These are phyloP conservation scores for Xylocampa areola DNA, from an alignment of 2,888 invertebrate genomes.

Conservation along the genomic window DNA sequence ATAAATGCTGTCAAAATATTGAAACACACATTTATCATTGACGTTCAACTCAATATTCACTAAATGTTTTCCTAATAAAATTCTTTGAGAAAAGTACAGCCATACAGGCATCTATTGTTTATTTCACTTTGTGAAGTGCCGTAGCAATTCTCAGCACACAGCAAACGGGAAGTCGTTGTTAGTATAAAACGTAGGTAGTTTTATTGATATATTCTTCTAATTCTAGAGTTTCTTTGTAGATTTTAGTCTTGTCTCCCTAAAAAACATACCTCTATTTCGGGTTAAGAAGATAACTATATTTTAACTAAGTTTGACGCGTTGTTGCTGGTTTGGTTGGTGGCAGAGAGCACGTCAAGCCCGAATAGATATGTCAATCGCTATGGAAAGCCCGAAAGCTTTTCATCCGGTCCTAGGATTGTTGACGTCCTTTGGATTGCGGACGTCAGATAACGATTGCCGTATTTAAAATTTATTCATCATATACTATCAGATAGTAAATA, in stretches of 20 bases:
- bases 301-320: too few relatives aligned
- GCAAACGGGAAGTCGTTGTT: constrained; percentile 23
- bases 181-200: constrained; percentile 24
- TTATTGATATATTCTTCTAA: constrained; percentile 23
- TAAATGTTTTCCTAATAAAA: constrained; percentile 36
- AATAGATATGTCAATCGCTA: neutral
- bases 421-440: neutral
- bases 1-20: constrained; percentile 27
- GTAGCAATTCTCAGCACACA: constrained; percentile 11
- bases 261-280: too few relatives aligned
- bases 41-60: constrained; percentile 32
- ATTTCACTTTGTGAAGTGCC: constrained; percentile 35
- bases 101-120: constrained; percentile 35
- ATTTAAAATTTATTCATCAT: too few relatives aligned
- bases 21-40: constrained; percentile 36
- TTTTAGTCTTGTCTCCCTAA: neutral
- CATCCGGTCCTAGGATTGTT: constrained; percentile 7
- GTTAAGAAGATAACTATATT: too few relatives aligned
- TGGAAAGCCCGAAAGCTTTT: neutral
- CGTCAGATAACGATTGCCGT: too few relatives aligned
- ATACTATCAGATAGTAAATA: too few relatives aligned
- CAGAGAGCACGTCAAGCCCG: too few relatives aligned
- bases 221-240: constrained; percentile 7
- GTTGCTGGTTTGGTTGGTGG: too few relatives aligned
- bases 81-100: constrained; percentile 18